Evolutionary conservation across 2,888 invertebrate genomes (phyloP).

Genomic region (Drymonia ruficornis): DNA sequence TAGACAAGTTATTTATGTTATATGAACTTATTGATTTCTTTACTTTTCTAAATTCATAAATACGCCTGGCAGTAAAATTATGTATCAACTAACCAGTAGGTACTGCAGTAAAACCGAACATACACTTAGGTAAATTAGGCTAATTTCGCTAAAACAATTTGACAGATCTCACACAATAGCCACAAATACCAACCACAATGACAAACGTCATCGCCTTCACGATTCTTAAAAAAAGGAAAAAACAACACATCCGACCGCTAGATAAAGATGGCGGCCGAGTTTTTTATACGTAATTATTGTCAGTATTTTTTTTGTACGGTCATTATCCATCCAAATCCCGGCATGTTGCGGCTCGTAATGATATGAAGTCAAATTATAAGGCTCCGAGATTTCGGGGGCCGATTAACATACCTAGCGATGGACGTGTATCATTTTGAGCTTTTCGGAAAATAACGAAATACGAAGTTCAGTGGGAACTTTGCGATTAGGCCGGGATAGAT

Average conservation of each 20-base stretch:
- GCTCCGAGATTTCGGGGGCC: conserved; percentile 57
- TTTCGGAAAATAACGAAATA: conserved; percentile 51
- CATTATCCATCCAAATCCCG: conserved; percentile 70
- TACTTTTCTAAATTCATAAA: too few species aligned
- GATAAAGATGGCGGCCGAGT: conserved; percentile 56
- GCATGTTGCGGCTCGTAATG: conserved; percentile 67
- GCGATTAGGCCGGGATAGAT: neutral
- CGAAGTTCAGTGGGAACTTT: neutral
- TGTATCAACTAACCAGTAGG: too few species aligned
- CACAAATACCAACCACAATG: conserved; percentile 37
- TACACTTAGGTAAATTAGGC: too few species aligned
- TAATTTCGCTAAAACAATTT: conserved; percentile 3
- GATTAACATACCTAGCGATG: conserved; percentile 78
- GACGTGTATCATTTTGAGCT: conserved; percentile 66
- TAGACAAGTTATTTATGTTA: neutral
- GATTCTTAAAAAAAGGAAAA: conserved; percentile 15
- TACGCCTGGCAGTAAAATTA: too few species aligned
- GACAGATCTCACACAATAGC: conserved; percentile 21
- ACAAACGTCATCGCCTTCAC: conserved; percentile 40
- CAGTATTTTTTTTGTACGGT: conserved; percentile 57
- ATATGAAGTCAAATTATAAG: conserved; percentile 79
- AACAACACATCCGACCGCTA: conserved; percentile 49
- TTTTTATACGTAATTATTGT: conserved; percentile 68
- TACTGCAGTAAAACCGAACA: too few species aligned
- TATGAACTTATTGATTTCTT: neutral